These are phyloP conservation scores for Gyps fulvus DNA, from an alignment of 2,113 vertebrate genomes.

Conservation along the genomic window DNA sequence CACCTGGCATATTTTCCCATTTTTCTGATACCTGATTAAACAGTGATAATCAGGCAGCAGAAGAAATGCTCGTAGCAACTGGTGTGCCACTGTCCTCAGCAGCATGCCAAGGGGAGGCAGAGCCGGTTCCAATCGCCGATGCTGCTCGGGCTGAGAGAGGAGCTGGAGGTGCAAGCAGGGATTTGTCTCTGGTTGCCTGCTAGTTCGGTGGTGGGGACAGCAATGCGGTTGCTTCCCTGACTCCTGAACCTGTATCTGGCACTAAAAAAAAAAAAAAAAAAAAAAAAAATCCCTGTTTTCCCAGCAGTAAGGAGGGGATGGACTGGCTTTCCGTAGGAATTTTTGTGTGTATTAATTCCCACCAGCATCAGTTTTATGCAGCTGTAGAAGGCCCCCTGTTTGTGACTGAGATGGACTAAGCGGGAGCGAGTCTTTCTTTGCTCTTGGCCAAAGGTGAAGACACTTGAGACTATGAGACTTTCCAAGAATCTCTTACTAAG, in stretches of 20 bases:
- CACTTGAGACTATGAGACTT: background rate
- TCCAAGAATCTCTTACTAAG: slow-evolving; percentile 18
- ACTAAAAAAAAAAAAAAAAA: background rate
- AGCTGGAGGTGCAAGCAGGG: background rate
- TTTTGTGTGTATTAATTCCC: background rate
- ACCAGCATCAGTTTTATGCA: background rate
- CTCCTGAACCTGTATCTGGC: background rate
- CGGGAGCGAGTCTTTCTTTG: background rate
- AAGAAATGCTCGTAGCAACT: accelerated
- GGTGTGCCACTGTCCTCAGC: background rate
- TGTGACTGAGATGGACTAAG: background rate
- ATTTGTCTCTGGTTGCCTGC: background rate
- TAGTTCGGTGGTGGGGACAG: background rate
- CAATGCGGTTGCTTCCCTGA: accelerated
- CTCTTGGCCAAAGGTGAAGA: slow-evolving; percentile 24
- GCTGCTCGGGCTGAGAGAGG: background rate
- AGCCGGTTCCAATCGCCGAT: accelerated
- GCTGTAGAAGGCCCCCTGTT: background rate
- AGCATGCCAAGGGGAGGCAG: background rate
- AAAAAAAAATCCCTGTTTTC: background rate
- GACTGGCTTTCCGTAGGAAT: background rate
- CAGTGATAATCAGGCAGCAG: background rate
- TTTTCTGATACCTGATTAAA: background rate
- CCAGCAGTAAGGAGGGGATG: background rate
- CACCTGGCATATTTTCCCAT: background rate